Conservation (phyloP, 2,888 invertebrate genomes). For the Mesopsocus fuscifrons region DNA sequence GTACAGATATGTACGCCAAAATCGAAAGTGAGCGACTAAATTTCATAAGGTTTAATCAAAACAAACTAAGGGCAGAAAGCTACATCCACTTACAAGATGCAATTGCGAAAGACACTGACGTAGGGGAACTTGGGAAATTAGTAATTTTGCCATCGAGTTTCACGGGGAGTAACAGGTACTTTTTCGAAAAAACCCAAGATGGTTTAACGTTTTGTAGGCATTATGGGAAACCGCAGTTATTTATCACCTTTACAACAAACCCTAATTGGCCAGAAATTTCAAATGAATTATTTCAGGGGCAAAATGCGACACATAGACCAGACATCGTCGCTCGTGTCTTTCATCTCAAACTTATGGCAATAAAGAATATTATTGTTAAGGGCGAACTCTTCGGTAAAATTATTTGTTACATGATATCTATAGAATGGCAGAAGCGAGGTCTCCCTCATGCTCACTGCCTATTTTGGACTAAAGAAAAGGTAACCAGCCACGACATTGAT, state of each 20-base stretch:
- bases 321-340: slow-evolving; percentile 18
- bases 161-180: slow-evolving; percentile 21
- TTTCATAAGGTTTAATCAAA: slow-evolving; percentile 16
- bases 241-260: slow-evolving; percentile 19
- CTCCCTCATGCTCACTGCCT: slow-evolving; percentile 20
- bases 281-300: slow-evolving; percentile 13
- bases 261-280: slow-evolving; percentile 17
- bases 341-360: slow-evolving; percentile 15
- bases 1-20: slow-evolving; percentile 23
- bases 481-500: slow-evolving; percentile 18
- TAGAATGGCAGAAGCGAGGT: slow-evolving; percentile 20
- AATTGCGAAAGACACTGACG: slow-evolving; percentile 13
- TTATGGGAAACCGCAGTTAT: slow-evolving; percentile 21
- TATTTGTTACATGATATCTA: slow-evolving; percentile 16
- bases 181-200: slow-evolving; percentile 22
- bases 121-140: slow-evolving; percentile 13
- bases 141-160: slow-evolving; percentile 17
- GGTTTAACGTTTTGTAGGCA: slow-evolving; percentile 21
- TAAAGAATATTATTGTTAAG: slow-evolving; percentile 17
- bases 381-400: slow-evolving; percentile 16
- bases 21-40: slow-evolving; percentile 19
- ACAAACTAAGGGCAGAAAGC: slow-evolving; percentile 14
- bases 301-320: slow-evolving; percentile 15
- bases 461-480: slow-evolving; percentile 15
- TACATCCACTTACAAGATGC: slow-evolving; percentile 18